phyloP scores from a whole-genome alignment of 1,140 invertebrate species.

The Rhopalosiphum padi region DNA sequence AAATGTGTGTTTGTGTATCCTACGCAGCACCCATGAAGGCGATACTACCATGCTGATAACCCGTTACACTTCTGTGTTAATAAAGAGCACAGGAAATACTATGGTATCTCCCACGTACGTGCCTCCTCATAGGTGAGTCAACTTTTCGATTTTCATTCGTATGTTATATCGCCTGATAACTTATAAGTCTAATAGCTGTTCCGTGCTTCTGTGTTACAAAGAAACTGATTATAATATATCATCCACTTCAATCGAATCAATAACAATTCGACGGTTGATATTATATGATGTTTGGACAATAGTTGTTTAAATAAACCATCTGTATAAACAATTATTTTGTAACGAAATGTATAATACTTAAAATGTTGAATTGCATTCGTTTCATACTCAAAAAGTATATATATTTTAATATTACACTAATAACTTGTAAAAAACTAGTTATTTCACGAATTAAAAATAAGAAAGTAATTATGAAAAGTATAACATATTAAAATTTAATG shows the following conservation, averaged over 20 bases:
- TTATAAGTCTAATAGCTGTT: background rate
- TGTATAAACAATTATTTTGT: background rate
- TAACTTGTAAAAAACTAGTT: background rate
- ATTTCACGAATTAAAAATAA: background rate
- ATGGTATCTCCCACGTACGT: constrained; percentile 56
- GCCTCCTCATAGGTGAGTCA: constrained; percentile 52
- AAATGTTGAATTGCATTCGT: background rate
- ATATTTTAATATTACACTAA: background rate
- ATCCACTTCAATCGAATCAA: background rate
- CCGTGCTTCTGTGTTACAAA: background rate
- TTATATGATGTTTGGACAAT: background rate
- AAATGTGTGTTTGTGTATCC: constrained; percentile 5
- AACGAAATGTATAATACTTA: background rate
- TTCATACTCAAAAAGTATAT: background rate
- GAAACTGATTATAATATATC: background rate
- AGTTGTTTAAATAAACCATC: background rate
- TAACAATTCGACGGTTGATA: background rate
- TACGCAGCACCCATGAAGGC: constrained; percentile 31
- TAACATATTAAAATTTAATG: background rate
- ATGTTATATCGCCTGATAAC: background rate
- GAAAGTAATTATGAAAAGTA: background rate
- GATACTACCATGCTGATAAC: constrained; percentile 51
- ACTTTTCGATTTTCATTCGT: background rate
- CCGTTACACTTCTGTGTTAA: constrained; percentile 49
- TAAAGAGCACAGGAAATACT: constrained; percentile 28